Evolutionary conservation across 2,113 vertebrate species (phyloP), one percentile per base, ranked within the genome.

Genomic region (Hemiprocne comata): DNA sequence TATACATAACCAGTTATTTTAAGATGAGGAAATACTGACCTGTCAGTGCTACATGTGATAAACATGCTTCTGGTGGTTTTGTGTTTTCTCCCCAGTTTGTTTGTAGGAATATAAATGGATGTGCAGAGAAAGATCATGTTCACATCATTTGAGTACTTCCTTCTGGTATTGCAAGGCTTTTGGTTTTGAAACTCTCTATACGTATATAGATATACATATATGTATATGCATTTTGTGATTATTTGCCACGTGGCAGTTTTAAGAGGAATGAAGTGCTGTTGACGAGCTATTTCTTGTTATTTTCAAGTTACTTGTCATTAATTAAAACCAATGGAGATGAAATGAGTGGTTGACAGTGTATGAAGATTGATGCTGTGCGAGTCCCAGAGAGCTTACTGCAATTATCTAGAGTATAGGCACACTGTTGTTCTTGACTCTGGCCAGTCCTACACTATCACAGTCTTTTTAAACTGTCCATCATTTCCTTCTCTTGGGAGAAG

Each of bases 91-190:
- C 28, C 5, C 28, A 17, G 0, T 31, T 54, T 25, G 10, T 61
- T 76, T 29, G 7, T 7, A 62, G 89, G 69, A 94, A 48, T 16
- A 50, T 9, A 14, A n/a, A 46, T 7, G 20, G 14, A 57, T 40
- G 25, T 67, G 36, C 1, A 0, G 69, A n/a, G 38, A 33, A 71
- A 24, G 57, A 17, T 60, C 15, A 15, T 1, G 0, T 53, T 71
- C 42, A 19, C 21, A 11, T 51, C 0, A 0, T 17, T 82, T 16
- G 53, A 67, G 42, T 78, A 18, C n/a, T 36, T 54, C 28, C 9
- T 31, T n/a, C 24, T 72, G 48, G 17, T 51, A 29, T 7, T 53
- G 38, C 7, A 12, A 69, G 17, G 34, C 4, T 18, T 85, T 90
- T 50, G 66, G 25, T 11, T 53, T 33, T 65, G 44, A 28, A 55